Base-by-base conservation (phyloP, 2,113 vertebrate species). In the human region DNA sequence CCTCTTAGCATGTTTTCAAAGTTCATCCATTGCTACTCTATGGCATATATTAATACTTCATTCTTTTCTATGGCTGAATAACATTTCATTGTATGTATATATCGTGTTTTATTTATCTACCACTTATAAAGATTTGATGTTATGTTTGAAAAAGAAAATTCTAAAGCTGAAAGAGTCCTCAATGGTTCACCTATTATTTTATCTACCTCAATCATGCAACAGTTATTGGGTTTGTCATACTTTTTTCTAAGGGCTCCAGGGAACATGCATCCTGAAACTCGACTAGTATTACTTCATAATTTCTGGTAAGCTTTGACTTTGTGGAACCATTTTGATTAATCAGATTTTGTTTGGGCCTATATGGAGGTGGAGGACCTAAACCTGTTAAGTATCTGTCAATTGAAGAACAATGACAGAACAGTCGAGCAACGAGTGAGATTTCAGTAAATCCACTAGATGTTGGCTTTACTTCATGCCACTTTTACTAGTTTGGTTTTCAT, bases 401-500 rank as follows among this genome's bases (percentile, higher is more conserved):
- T 59, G 83, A 94, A 92, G 75, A 57, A 20, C 40, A n/a, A 27
- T 81, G 30, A 52, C 64, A 93, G 27, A 90, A 94, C 4, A 81
- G 64, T 3, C 87, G 61, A 95, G 13, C 50, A 88, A 93, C 38
- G 76, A 57, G 3, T 14, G 40, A 52, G 32, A 96, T 95, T 80
- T 95, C n/a, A 85, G 35, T 35, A 79, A 93, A 78, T 66, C 38
- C 7, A 89, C 43, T 22, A 81, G 25, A 92, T 81, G 23, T 72
- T 57, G 82, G 66, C 23, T 87, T 90, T 66, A 91, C 85, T 96
- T 91, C 35, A 85, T 82, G 11, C 27, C 66, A 86, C 50, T 86
- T 81, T 97, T 73, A 93, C 13, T 52, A 79, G 12, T 90, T 96
- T 87, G 10, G 11, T 94, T 97, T 97, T 89, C 52, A 85, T 27